Evolutionary conservation across 2,113 vertebrate genomes (phyloP).

Genomic region (Diphyllodes magnificus): DNA sequence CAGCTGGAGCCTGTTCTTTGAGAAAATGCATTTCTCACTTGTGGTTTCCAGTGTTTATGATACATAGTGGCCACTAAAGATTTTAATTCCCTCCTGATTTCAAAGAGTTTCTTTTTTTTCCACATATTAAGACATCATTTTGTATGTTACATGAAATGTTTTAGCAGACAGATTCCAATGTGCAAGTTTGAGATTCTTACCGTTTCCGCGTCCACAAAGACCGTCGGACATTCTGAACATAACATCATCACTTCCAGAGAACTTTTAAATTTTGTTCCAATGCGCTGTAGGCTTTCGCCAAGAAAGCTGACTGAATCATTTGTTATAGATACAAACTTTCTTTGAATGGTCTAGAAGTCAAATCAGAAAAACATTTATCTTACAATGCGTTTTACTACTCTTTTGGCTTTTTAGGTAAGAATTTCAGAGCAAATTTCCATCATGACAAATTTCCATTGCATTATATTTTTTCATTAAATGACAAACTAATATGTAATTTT

Average conservation of each 20-base stretch:
- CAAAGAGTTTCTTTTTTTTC: neutral
- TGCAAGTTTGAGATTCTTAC: constrained; percentile 69
- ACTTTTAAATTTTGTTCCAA: constrained; percentile 93
- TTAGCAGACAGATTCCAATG: neutral
- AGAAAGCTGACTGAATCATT: constrained; percentile 87
- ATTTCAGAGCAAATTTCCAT: neutral
- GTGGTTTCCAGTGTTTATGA: neutral
- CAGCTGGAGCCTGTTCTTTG: neutral
- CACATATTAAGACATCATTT: neutral
- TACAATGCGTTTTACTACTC: neutral
- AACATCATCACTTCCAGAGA: constrained; percentile 92
- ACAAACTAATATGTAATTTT: neutral
- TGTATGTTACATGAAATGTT: neutral
- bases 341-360: constrained; percentile 83
- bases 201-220: constrained; percentile 97
- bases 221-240: constrained; percentile 90
- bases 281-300: constrained; percentile 86
- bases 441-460: neutral
- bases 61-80: neutral
- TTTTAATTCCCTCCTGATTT: neutral
- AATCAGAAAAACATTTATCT: neutral
- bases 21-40: neutral
- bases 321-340: constrained; percentile 88
- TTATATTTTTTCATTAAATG: neutral
- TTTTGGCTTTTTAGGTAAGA: neutral